Evolutionary conservation across 2,888 invertebrate genomes (phyloP), one percentile per base, ranked within the genome.

Genomic region (Andrena marginata): DNA sequence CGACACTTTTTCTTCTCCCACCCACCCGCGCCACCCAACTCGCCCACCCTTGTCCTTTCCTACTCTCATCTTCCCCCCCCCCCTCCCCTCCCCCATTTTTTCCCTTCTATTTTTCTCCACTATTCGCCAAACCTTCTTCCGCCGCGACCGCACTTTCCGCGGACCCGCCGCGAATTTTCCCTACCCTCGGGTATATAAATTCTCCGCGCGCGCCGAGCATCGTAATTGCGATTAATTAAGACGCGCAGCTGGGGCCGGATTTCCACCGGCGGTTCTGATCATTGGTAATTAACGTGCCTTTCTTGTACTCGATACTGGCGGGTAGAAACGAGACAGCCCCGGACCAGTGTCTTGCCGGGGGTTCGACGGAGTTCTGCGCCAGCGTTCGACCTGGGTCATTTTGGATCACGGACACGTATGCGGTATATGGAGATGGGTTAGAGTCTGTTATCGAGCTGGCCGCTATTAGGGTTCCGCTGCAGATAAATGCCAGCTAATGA

Each of bases 151-250:
- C 33, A 26, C 56, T 78, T 54, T 29, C 62, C 51, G 29, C 68
- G 16, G 51, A 33, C 33, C 31, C 62, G 42, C 33, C 54, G 54
- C 69, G 62, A 63, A 68, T 68, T 75, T 67, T 33, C 56, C 56
- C 35, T 16, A 33, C 68, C 33, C 48, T 29, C 54, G 42, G 0
- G 62, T 54, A 35, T 65, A 64, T 20, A 49, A 65, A 60, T 73
- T 60, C 60, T 49, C 8, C 29, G 42, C 31, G 42, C 31, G 23
- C 31, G 59, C 42, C 59, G 68, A 51, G 60, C 51, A 60, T 67
- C 79, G 35, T 71, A 59, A 67, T 71, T 54, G 29, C 35, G 35
- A 80, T 79, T 80, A 80, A 77, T 79, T 77, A 77, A 67, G 48
- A 31, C 49, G 23, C 33, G 35, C 10, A 35, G 26, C 29, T 10